Evolutionary conservation across 2,113 vertebrate species (phyloP), one percentile per base, ranked within the genome.

Genomic region (Castor canadensis): DNA sequence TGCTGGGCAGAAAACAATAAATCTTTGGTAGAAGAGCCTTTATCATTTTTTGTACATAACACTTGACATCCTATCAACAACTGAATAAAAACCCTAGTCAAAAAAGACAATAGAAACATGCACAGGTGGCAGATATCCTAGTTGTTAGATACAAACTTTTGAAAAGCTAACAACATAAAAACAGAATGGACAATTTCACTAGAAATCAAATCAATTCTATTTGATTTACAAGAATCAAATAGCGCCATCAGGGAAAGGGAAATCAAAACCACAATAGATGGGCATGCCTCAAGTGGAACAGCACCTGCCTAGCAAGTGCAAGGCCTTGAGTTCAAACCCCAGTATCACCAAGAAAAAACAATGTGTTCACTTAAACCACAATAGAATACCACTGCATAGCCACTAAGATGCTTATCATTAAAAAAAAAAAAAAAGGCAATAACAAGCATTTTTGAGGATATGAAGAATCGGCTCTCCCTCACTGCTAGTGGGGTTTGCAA

Each of bases 191-290:
- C 15, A 79, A 52, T 90, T 73, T 73, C 62, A 93, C 85, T 89
- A 76, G n/a, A 64, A 6, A n/a, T n/a, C n/a, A n/a, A 71, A 52
- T 12, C 64, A 45, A 28, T n/a, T n/a, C n/a, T n/a, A n/a, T n/a
- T n/a, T n/a, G 35, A 71, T 47, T 24, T 93, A 77, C 82, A 95
- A 72, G 9, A 71, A 66, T 52, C n/a, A 89, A 72, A 93, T 40
- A 38, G 58, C 52, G 66, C 73, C 56, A 67, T 45, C 26, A 81
- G 32, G 40, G 24, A 82, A 75, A 71, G 71, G 15, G 30, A 82
- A 58, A 49, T 62, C 16, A 66, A 43, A 83, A 76, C 49, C 9
- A 72, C 69, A 87, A 8, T 43, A 82, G 60, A 22, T n/a, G n/a
- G n/a, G n/a, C n/a, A n/a, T n/a, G n/a, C n/a, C n/a, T n/a, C n/a